These are phyloP conservation scores for Aphrophora alni DNA, from an alignment of 2,888 invertebrate genomes.

Conservation along the genomic window DNA sequence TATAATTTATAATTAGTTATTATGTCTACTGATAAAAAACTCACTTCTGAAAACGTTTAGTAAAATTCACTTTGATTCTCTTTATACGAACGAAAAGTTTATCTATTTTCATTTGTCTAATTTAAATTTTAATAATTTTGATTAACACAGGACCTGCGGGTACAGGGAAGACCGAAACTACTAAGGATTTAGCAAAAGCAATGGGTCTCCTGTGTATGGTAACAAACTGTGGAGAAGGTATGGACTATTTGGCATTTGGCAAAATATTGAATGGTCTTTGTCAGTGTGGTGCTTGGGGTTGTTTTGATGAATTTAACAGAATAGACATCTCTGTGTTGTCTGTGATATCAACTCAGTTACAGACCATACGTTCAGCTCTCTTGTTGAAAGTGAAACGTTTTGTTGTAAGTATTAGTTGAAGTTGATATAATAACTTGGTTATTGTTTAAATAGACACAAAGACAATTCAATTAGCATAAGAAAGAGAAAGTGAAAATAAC, in stretches of 20 bases:
- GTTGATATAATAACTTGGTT: slow-evolving; percentile 6
- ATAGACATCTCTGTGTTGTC: slow-evolving; percentile 92
- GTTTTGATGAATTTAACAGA: slow-evolving; percentile 94
- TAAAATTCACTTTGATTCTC: too few species aligned
- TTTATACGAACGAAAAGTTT: too few species aligned
- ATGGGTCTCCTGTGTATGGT: slow-evolving; percentile 82
- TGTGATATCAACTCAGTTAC: slow-evolving; percentile 90
- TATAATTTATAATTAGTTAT: too few species aligned
- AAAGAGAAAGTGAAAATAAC: neutral
- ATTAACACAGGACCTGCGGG: slow-evolving; percentile 69
- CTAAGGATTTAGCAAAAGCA: slow-evolving; percentile 91
- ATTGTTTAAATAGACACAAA: too few species aligned
- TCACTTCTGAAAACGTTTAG: too few species aligned
- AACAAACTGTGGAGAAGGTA: slow-evolving; percentile 93
- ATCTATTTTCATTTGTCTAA: too few species aligned
- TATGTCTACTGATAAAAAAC: too few species aligned
- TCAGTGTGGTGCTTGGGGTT: slow-evolving; percentile 94
- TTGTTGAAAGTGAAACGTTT: slow-evolving; percentile 77
- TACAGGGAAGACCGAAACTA: slow-evolving; percentile 91
- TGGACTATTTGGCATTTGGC: slow-evolving; percentile 86
- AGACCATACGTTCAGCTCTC: slow-evolving; percentile 85
- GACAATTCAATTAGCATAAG: too few species aligned
- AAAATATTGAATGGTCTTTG: slow-evolving; percentile 78
- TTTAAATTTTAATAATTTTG: neutral
- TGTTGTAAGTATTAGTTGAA: slow-evolving; percentile 62